Percentiles rank a stretch among this genome's conserved stretches.
phyloP scores from a whole-genome alignment of 2,797 vertebrate genomes.

The Acestrorhynchus altus region DNA sequence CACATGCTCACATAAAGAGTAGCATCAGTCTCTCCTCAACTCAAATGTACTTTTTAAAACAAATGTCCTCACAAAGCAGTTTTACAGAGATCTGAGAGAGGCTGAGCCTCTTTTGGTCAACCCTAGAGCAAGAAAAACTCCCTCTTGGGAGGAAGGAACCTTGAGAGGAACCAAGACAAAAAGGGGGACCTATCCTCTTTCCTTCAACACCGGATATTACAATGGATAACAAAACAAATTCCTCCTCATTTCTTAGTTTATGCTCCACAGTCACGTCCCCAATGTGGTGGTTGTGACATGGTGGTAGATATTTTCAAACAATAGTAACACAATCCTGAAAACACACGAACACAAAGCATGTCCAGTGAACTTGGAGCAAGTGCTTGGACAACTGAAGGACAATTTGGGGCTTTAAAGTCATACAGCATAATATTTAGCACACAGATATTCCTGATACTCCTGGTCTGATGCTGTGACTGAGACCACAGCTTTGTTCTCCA shows the following conservation, averaged over 20 bases:
- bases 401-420: neutral
- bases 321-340: neutral
- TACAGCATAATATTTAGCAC: slow-evolving; percentile 23
- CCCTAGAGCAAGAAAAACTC: too few relatives aligned
- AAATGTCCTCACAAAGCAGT: too few relatives aligned
- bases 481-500: slow-evolving; percentile 7
- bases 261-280: neutral
- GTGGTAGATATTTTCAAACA: neutral
- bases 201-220: too few relatives aligned
- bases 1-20: too few relatives aligned
- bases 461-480: slow-evolving; percentile 9
- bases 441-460: slow-evolving; percentile 35
- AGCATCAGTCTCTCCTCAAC: too few relatives aligned
- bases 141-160: too few relatives aligned
- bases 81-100: too few relatives aligned
- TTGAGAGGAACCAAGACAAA: too few relatives aligned
- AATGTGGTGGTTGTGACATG: neutral
- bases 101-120: too few relatives aligned
- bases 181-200: too few relatives aligned
- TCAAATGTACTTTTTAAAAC: too few relatives aligned
- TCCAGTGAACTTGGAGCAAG: neutral
- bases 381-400: neutral
- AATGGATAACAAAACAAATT: too few relatives aligned
- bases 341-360: neutral
- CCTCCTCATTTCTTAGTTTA: neutral